Percentiles rank a stretch among this genome's conserved stretches.
Evolutionary conservation across 2,113 vertebrate species (phyloP).

Genomic region (Neolamprologus longior): DNA sequence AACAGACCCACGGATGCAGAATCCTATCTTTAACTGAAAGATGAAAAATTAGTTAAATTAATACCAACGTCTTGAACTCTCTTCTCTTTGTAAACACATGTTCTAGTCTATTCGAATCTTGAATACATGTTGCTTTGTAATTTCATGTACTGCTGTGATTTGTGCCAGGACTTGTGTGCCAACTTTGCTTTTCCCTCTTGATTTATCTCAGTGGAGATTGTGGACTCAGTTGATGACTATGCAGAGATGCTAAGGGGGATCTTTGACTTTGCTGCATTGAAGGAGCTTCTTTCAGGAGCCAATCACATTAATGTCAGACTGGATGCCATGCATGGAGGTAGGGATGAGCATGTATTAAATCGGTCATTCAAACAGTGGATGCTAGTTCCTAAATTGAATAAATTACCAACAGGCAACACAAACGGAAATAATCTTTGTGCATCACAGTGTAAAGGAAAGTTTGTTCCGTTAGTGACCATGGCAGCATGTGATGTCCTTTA

Average conservation of each 20-base stretch:
- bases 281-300: slow-evolving; percentile 88
- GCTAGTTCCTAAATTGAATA: not conserved
- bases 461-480: not conserved
- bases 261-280: slow-evolving; percentile 90
- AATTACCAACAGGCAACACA: not conserved
- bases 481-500: not conserved
- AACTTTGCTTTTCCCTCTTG: not conserved
- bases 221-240: slow-evolving; percentile 93
- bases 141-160: not conserved
- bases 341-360: not conserved
- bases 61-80: not conserved
- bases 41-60: not conserved
- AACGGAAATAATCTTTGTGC: not conserved
- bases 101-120: not conserved
- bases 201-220: slow-evolving; percentile 84
- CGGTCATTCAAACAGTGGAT: not conserved
- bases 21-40: not conserved
- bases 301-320: slow-evolving; percentile 87
- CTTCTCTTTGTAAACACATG: not conserved
- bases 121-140: not conserved
- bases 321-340: slow-evolving; percentile 98
- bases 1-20: not conserved
- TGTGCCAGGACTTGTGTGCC: not conserved
- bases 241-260: slow-evolving; percentile 90
- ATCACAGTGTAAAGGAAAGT: not conserved